These are phyloP conservation scores for Drosophila ambigua DNA, from an alignment of 1,140 invertebrate genomes.

Conservation along the genomic window DNA sequence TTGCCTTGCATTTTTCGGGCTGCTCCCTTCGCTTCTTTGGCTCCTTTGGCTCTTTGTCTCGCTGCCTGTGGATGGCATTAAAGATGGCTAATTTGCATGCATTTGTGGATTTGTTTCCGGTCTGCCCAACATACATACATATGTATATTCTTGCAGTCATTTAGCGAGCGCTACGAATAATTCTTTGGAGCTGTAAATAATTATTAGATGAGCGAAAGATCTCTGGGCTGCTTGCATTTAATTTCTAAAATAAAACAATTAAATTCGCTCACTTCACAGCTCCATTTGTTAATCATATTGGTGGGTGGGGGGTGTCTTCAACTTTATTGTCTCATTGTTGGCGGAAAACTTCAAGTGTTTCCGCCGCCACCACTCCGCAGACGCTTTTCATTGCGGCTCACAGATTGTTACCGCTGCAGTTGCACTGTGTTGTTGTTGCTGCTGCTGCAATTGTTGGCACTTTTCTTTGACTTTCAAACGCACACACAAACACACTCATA, in stretches of 20 bases:
- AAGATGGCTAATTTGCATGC: too few species aligned
- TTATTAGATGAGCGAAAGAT: too few species aligned
- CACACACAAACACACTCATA: slow-evolving; percentile 43
- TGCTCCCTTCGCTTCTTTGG: neutral
- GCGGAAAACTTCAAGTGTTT: slow-evolving; percentile 68
- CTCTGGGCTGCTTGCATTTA: too few species aligned
- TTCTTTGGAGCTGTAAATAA: too few species aligned
- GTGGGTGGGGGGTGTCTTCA: slow-evolving; percentile 3
- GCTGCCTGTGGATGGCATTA: too few species aligned
- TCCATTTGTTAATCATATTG: slow-evolving; percentile 39
- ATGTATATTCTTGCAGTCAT: too few species aligned
- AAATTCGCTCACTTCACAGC: slow-evolving; percentile 12
- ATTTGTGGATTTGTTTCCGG: too few species aligned
- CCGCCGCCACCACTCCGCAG: slow-evolving; percentile 45
- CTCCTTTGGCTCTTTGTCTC: too few species aligned
- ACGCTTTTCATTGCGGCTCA: slow-evolving; percentile 21
- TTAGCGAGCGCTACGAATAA: too few species aligned
- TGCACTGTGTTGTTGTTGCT: too few species aligned
- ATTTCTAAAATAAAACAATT: slow-evolving; percentile 21
- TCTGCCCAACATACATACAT: too few species aligned
- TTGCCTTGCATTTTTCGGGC: slow-evolving; percentile 12
- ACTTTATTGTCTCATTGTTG: slow-evolving; percentile 24
- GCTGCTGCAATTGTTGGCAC: slow-evolving; percentile 39
- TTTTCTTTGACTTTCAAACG: slow-evolving; percentile 73
- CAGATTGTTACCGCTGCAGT: slow-evolving; percentile 46